Evolutionary conservation across 2,888 invertebrate genomes (phyloP).

Genomic region (Atethmia centrago): DNA sequence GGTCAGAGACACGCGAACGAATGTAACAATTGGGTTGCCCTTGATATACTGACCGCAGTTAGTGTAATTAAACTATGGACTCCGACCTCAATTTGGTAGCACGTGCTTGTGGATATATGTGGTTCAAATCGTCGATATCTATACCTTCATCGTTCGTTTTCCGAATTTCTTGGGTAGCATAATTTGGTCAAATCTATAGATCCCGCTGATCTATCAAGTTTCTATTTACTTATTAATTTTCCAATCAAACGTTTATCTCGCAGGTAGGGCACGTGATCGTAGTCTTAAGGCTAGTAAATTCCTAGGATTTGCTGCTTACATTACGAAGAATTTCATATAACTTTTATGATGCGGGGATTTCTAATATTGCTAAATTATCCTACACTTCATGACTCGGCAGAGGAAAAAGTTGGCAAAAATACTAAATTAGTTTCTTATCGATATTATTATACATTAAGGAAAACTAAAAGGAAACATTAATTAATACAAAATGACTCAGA

Average conservation of each 20-base stretch:
- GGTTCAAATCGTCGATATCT: slow-evolving; percentile 3
- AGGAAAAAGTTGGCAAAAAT: slow-evolving; percentile 15
- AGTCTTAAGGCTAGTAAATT: slow-evolving; percentile 3
- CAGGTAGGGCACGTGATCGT: not conserved
- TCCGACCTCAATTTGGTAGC: slow-evolving; percentile 46
- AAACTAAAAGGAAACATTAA: slow-evolving; percentile 15
- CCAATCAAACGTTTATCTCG: not conserved
- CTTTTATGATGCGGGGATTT: slow-evolving; percentile 15
- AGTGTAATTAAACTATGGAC: slow-evolving; percentile 53
- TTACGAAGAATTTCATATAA: not conserved
- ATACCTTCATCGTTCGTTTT: not conserved
- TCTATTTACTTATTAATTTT: not conserved
- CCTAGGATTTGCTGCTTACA: slow-evolving; percentile 1
- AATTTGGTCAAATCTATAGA: not conserved
- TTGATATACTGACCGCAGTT: slow-evolving; percentile 52
- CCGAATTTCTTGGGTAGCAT: slow-evolving; percentile 3
- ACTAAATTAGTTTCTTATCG: slow-evolving; percentile 9
- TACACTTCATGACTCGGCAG: slow-evolving; percentile 4
- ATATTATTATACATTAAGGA: slow-evolving; percentile 23
- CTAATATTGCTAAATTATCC: slow-evolving; percentile 11
- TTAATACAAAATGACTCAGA: slow-evolving; percentile 24
- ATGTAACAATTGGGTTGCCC: slow-evolving; percentile 50
- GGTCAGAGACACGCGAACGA: slow-evolving; percentile 40
- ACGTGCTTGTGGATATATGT: slow-evolving; percentile 10
- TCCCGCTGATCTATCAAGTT: not conserved